Base-by-base conservation (phyloP, 2,888 invertebrate genomes). In the Cantharis lateralis region DNA sequence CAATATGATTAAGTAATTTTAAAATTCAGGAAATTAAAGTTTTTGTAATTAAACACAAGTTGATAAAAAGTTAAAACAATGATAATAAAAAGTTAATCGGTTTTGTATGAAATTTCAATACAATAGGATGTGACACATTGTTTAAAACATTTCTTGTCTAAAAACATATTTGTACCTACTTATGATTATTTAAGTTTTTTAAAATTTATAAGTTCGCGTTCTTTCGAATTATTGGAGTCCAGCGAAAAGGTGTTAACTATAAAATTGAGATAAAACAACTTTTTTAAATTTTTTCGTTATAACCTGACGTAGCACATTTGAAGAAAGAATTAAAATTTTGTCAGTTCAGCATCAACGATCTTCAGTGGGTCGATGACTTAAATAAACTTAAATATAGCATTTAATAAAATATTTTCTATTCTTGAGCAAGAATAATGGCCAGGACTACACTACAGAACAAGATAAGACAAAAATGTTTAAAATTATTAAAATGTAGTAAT, bases 1-100 rank as follows among this genome's bases (percentile, higher is more conserved):
- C 70, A 71, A 18, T 18, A 68, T 71, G 75, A 73, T 76, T 73
- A 73, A 70, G 76, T 70, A 76, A 73, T 73, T 76, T 68, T 76
- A 32, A 64, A 62, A 70, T 70, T 26, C 70, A 76, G 76, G 76
- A 76, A 76, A 71, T 75, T 68, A 48, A 62, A 62, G 32, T 68
- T 71, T 75, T 70, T 66, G 24, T 71, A 68, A 75, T 63, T 18
- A 24, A 15, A 66, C 64, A 20, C 18, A n/a, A 24, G n/a, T 66
- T 66, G 10, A 66, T 66, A 66, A 66, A 24, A 24, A 66, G 24
- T 20, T 66, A 66, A 20, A 66, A 66, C 24, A 66, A 66, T 66
- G 64, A 20, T 24, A 24, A 66, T 24, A 66, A 66, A 66, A 66
- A 66, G 64, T 66, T 66, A 71, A 64, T 70, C 74, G 70, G 70